Percentiles rank a stretch among this genome's conserved stretches.
These are phyloP conservation scores for Sinentomon sp. DNA, from an alignment of 2,888 invertebrate genomes.

Conservation along the genomic window DNA sequence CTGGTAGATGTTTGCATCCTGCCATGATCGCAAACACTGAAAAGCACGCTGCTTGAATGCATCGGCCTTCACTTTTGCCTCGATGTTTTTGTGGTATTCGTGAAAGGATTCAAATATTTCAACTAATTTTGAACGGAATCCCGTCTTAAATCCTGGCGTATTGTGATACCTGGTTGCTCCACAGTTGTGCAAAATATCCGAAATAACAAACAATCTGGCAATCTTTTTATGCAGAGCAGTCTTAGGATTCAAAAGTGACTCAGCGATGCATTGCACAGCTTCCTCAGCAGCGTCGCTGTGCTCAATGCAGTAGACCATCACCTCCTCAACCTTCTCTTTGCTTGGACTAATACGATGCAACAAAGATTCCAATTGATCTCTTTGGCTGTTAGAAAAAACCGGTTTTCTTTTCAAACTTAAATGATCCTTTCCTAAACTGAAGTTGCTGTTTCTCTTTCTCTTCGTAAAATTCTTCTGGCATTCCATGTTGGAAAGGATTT, in stretches of 20 bases:
- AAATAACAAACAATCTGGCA: constrained; percentile 74
- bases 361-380: constrained; percentile 74
- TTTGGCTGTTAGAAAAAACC: constrained; percentile 32
- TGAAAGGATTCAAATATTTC: constrained; percentile 46
- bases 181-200: constrained; percentile 90
- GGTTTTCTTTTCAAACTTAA: constrained; percentile 18
- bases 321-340: constrained; percentile 56
- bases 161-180: no score
- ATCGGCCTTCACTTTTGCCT: constrained; percentile 73
- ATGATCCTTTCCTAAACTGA: constrained; percentile 38
- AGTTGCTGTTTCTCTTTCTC: no score
- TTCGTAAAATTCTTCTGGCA: constrained; percentile 97
- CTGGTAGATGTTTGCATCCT: constrained; percentile 89
- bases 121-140: constrained; percentile 47
- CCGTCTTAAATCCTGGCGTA: no score
- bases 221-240: constrained; percentile 66
- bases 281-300: constrained; percentile 94
- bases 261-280: constrained; percentile 69
- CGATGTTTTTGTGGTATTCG: constrained; percentile 39
- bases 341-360: constrained; percentile 58
- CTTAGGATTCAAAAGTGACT: constrained; percentile 44
- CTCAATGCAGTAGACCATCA: constrained; percentile 97
- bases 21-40: constrained; percentile 80
- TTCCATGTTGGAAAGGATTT: constrained; percentile 64
- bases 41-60: constrained; percentile 75